These are phyloP conservation scores for Diplodus puntazzo DNA, from an alignment of 2,797 vertebrate genomes.

Conservation along the genomic window DNA sequence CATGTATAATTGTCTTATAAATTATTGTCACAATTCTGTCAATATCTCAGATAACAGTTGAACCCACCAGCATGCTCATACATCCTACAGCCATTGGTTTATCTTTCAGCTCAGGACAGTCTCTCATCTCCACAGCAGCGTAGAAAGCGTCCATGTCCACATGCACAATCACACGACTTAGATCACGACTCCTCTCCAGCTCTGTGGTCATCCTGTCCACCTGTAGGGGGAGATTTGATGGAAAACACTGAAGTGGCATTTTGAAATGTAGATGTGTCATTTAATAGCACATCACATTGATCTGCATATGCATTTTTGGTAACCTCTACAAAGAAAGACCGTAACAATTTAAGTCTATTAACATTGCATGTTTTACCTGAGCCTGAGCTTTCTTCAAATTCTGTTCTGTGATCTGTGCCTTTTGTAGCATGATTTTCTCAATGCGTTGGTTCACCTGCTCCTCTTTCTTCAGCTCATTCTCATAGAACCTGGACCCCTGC, in stretches of 20 bases:
- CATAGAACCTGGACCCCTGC: conserved; percentile 95
- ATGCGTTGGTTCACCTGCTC: conserved; percentile 95
- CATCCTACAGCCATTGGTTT: conserved; percentile 98
- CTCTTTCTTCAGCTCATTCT: conserved; percentile 94
- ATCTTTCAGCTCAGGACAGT: conserved; percentile 92
- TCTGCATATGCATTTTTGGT: neutral
- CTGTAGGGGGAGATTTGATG: conserved; percentile 72
- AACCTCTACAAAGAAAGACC: conserved; percentile 1
- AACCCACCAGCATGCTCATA: conserved; percentile 94
- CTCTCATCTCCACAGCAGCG: conserved; percentile 97
- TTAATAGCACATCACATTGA: neutral
- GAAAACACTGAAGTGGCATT: neutral
- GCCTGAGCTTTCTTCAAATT: conserved; percentile 90
- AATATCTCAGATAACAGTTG: neutral
- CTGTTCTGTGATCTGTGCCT: conserved; percentile 88
- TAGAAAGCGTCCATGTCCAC: conserved; percentile 99
- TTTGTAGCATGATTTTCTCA: conserved; percentile 93
- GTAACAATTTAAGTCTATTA: neutral
- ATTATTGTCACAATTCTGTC: neutral
- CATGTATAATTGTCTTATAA: neutral
- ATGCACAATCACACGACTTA: conserved; percentile 92
- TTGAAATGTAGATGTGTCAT: neutral
- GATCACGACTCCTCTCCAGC: conserved; percentile 89
- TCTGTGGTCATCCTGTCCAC: conserved; percentile 86
- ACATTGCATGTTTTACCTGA: conserved; percentile 67